Base-by-base conservation (phyloP, 2,113 vertebrate genomes). In the Bubo blakistoni region DNA sequence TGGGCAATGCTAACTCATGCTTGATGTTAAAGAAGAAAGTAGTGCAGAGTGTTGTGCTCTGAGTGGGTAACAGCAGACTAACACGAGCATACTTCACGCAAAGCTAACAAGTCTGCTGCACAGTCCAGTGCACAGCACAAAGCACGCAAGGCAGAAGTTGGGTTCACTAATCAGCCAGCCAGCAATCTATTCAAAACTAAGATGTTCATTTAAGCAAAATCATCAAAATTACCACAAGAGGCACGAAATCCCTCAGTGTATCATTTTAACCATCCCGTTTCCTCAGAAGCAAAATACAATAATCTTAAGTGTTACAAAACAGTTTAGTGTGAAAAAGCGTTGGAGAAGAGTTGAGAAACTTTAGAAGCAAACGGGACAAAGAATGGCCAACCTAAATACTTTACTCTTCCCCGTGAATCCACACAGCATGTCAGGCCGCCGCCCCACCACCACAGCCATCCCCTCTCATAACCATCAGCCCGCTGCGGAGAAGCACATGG, bases 11-110 rank as follows among this genome's bases (percentile, higher is more conserved):
- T 46, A 84, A 74, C 7, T 34, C 0, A 0, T 47, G 61, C 38
- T 34, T 26, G n/a, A 55, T 32, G 18, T 8, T 42, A 14, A 46
- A 59, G 22, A 26, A 55, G 12, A 44, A n/a, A n/a, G 38, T 0
- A 36, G 47, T 1, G 4, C 9, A 0, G 57, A 82, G n/a, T 0
- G 4, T 8, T 49, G 55, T 58, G 67, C 72, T 89, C 18, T 0
- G 1, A 51, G 29, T 9, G 22, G 15, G 11, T 27, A 38, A 49
- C 71, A 13, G 14, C 61, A 38, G 21, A 24, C 20, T 7, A 78
- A 57, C 1, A 34, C 0, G 0, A 82, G 52, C n/a, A 21, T 5
- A 13, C 26, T 15, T 7, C 0, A 5, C 26, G 24, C 62, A 29
- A 22, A 76, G 52, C 61, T 62, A 20, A 20, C 0, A 0, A 59